phyloP scores from a whole-genome alignment of 2,113 vertebrate genomes.

The Hippopotamus amphibius region DNA sequence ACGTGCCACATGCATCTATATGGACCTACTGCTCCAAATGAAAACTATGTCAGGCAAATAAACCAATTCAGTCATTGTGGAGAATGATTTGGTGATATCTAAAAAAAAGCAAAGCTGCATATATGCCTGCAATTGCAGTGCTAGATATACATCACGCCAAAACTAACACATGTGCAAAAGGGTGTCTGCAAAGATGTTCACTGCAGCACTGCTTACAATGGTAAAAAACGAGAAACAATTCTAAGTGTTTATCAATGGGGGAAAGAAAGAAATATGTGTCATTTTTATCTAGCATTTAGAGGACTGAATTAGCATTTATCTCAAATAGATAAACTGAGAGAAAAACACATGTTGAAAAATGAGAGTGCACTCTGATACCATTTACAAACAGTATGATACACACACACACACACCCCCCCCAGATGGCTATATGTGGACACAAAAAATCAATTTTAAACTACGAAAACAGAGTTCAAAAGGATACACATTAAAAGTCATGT shows the following conservation, averaged over 20 bases:
- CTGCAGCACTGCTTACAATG: not conserved
- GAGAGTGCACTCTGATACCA: not conserved
- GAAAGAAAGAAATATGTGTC: not conserved
- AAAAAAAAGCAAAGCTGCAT: not conserved
- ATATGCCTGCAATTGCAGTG: not conserved
- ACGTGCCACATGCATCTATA: not conserved
- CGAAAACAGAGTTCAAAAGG: conserved; percentile 50
- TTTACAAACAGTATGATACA: not conserved
- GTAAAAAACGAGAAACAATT: not conserved
- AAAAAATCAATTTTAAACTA: conserved; percentile 37
- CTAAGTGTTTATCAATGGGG: not conserved
- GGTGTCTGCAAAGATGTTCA: not conserved
- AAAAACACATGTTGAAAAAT: conserved; percentile 43
- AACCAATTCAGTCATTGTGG: not conserved
- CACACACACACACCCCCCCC: not conserved
- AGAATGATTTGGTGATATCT: not conserved
- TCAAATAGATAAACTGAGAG: conserved; percentile 31
- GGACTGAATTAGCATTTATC: not conserved
- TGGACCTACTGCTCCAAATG: not conserved
- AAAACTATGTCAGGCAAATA: not conserved
- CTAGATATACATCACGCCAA: not conserved
- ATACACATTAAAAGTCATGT: conserved; percentile 1
- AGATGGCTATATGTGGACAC: not conserved
- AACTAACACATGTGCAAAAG: not conserved
- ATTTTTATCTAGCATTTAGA: not conserved